Percentiles rank a stretch among this genome's conserved stretches.
Conservation (phyloP, 2,797 vertebrate species). For the Parauchenoglanis ngamensis region DNA sequence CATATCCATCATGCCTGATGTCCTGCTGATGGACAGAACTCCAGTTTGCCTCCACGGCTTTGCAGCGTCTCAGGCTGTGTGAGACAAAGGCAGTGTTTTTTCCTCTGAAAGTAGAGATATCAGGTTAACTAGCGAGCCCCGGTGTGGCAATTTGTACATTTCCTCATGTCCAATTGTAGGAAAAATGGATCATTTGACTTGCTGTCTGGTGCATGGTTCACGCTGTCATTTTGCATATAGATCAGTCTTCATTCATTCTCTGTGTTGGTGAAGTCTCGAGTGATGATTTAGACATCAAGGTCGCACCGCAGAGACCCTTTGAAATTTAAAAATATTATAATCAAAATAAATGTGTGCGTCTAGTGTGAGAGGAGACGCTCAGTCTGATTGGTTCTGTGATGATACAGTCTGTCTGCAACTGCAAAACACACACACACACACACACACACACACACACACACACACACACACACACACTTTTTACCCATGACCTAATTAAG, state of each 20-base stretch:
- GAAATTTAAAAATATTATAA: neutral
- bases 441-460: slow-evolving; percentile 1
- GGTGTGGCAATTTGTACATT: slow-evolving; percentile 24
- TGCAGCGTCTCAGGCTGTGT: neutral
- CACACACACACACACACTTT: neutral
- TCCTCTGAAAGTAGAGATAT: neutral
- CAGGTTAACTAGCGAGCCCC: neutral
- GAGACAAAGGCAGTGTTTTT: neutral
- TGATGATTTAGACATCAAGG: slow-evolving; percentile 1
- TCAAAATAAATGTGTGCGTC: slow-evolving; percentile 1
- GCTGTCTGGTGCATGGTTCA: slow-evolving; percentile 1
- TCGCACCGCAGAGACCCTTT: neutral
- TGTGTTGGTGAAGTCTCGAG: neutral
- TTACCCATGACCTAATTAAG: neutral
- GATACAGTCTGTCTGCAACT: neutral
- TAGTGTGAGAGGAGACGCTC: neutral
- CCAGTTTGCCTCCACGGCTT: neutral
- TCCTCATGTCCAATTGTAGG: neutral
- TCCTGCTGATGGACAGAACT: neutral
- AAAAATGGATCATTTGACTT: slow-evolving; percentile 7
- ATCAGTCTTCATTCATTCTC: neutral
- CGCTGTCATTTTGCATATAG: neutral
- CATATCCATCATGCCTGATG: neutral
- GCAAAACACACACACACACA: neutral
- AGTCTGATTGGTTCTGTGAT: slow-evolving; percentile 6